A percentile compares a stretch with the other conserved stretches of the same genome.
Evolutionary conservation across 2,113 vertebrate species (phyloP).

Genomic region (Seriola quinqueradiata): DNA sequence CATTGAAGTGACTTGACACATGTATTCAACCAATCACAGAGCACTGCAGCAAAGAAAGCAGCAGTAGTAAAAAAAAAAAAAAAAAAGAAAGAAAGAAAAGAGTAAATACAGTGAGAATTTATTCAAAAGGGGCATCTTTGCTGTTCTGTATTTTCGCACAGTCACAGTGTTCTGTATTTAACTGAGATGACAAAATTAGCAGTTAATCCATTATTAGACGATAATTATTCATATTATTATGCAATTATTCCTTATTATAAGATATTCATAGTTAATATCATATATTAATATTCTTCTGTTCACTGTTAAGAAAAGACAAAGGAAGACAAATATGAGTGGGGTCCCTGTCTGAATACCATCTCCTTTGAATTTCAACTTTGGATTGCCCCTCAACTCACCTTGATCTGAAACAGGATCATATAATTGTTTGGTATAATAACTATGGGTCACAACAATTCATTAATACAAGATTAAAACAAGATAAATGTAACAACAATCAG

Average conservation of each 20-base stretch:
- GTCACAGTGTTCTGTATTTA: neutral
- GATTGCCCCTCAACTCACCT: slow-evolving; percentile 15
- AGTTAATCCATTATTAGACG: neutral
- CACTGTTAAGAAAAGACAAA: neutral
- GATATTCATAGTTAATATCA: neutral
- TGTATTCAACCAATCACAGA: slow-evolving; percentile 75
- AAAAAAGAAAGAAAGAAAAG: slow-evolving; percentile 46
- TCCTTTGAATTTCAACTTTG: slow-evolving; percentile 15
- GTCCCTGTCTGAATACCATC: neutral
- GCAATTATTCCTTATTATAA: neutral
- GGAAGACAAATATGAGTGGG: neutral
- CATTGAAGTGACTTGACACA: slow-evolving; percentile 72
- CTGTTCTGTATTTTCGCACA: slow-evolving; percentile 11
- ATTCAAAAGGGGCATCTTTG: slow-evolving; percentile 17
- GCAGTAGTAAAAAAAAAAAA: slow-evolving; percentile 49
- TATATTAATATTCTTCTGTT: slow-evolving; percentile 14
- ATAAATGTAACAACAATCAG: neutral
- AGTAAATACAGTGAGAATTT: slow-evolving; percentile 43
- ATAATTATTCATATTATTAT: neutral
- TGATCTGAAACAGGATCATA: slow-evolving; percentile 18
- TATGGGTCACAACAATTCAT: neutral
- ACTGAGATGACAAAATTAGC: neutral
- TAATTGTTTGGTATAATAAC: slow-evolving; percentile 4
- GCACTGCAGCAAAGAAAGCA: slow-evolving; percentile 80
- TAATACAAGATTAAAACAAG: slow-evolving; percentile 22